Evolutionary conservation across 2,113 vertebrate genomes (phyloP).

Genomic region (Labrus mixtus): DNA sequence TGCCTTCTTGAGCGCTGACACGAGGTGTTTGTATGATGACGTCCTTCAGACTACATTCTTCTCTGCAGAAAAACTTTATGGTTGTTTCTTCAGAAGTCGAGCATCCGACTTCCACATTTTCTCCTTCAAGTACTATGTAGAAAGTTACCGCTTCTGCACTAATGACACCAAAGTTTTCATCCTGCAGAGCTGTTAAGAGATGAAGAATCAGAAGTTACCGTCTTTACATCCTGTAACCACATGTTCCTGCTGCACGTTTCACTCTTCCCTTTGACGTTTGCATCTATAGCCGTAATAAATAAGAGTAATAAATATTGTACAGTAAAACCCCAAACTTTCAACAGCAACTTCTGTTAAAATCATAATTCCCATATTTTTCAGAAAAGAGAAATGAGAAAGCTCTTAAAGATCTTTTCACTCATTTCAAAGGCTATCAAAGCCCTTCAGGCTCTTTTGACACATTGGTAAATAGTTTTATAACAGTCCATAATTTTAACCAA

Average conservation of each 20-base stretch:
- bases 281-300: too few relatives aligned
- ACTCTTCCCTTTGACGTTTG: too few relatives aligned
- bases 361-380: too few relatives aligned
- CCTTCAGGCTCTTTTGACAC: too few relatives aligned
- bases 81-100: rapidly evolving
- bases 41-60: rapidly evolving
- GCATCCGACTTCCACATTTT: rapidly evolving
- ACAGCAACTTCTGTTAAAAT: too few relatives aligned
- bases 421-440: too few relatives aligned
- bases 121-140: neutral
- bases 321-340: too few relatives aligned
- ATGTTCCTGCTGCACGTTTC: neutral
- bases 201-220: neutral
- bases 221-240: neutral
- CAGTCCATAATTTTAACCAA: too few relatives aligned
- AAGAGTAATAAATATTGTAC: too few relatives aligned
- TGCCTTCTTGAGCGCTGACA: neutral
- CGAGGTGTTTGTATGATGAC: neutral
- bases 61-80: conserved; percentile 3
- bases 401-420: too few relatives aligned
- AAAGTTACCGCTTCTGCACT: rapidly evolving
- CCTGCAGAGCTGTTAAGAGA: conserved; percentile 8
- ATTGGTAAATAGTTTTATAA: too few relatives aligned
- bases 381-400: too few relatives aligned
- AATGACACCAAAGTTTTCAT: rapidly evolving